phyloP scores from a whole-genome alignment of 2,888 invertebrate genomes.

The Scaptomyza cyrtandrae region DNA sequence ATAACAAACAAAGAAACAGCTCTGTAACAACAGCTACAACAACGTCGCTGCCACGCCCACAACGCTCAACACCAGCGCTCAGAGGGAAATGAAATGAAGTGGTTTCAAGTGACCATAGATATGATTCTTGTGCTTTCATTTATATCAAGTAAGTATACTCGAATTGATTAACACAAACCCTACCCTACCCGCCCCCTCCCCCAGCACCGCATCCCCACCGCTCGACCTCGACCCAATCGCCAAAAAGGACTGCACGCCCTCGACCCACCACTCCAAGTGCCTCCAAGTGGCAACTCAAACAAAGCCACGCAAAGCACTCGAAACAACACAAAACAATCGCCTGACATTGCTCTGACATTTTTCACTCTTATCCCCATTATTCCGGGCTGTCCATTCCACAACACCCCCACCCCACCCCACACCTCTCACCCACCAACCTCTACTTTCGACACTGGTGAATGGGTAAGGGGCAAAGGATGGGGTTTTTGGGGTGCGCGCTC shows the following conservation, averaged over 20 bases:
- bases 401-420: background rate
- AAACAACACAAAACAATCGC: conserved; percentile 64
- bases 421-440: too few species aligned
- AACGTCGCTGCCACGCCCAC: conserved; percentile 60
- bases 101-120: conserved; percentile 85
- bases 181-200: background rate
- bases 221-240: conserved; percentile 53
- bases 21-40: conserved; percentile 55
- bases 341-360: conserved; percentile 64
- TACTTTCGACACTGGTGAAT: background rate
- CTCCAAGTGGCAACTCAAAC: conserved; percentile 63
- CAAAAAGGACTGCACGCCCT: background rate
- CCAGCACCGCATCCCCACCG: background rate
- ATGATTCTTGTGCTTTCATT: conserved; percentile 85
- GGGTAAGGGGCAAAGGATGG: background rate
- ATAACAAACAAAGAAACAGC: conserved; percentile 18
- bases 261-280: conserved; percentile 10
- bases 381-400: background rate
- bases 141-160: conserved; percentile 84
- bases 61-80: conserved; percentile 70
- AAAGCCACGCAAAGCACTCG: conserved; percentile 56
- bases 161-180: conserved; percentile 55
- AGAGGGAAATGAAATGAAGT: conserved; percentile 85
- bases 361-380: background rate
- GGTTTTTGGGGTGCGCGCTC: conserved; percentile 11